Evolutionary conservation across 1,140 invertebrate genomes (phyloP).

Genomic region (Camponotus floridanus): DNA sequence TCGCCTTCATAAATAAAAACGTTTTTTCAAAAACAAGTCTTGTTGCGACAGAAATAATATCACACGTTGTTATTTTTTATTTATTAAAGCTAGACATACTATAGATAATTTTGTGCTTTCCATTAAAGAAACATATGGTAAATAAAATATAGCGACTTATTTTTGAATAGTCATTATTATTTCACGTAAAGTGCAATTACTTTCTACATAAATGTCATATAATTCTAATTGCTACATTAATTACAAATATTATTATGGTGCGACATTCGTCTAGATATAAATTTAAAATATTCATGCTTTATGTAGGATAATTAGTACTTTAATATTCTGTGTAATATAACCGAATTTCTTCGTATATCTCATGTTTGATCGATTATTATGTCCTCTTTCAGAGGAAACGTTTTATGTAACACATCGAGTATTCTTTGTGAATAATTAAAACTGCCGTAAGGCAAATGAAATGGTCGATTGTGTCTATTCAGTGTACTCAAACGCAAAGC

Average conservation of each 20-base stretch:
- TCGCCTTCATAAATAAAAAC: background rate
- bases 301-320: slow-evolving; percentile 19
- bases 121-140: background rate
- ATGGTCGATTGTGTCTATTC: slow-evolving; percentile 8
- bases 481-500: background rate
- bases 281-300: slow-evolving; percentile 23
- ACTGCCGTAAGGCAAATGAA: background rate
- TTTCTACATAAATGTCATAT: background rate
- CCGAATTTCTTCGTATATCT: slow-evolving; percentile 32
- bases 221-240: slow-evolving; percentile 2
- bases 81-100: background rate
- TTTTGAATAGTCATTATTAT: slow-evolving; percentile 1
- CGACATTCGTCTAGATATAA: background rate
- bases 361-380: background rate
- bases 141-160: slow-evolving; percentile 6
- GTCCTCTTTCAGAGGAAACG: background rate
- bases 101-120: background rate
- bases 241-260: slow-evolving; percentile 4
- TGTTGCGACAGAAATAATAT: background rate
- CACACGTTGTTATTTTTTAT: background rate
- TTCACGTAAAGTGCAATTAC: background rate
- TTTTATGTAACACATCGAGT: background rate
- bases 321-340: background rate
- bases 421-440: background rate
- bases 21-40: background rate